Evolutionary conservation across 1,140 invertebrate genomes (phyloP), one percentile per base, ranked within the genome.

Genomic region (Aricia agestis): DNA sequence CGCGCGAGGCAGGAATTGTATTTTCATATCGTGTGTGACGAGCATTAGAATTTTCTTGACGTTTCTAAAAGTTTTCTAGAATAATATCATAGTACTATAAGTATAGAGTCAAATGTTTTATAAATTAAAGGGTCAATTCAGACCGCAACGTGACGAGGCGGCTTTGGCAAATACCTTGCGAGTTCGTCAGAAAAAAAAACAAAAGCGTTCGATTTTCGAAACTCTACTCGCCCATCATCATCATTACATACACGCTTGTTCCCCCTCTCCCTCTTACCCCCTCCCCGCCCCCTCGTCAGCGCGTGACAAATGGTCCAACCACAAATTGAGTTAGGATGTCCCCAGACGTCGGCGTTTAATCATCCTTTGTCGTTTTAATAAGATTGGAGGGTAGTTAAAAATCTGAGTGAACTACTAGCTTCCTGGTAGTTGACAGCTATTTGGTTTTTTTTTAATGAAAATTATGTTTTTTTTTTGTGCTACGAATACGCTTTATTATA

Each of bases 301-400:
- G 58, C 36, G 73, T 77, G 73, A 77, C 73, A 74, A 77, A 77
- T 77, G 73, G 71, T 74, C 41, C 42, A 70, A 72, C 71, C 73
- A 73, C 73, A 77, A 77, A 77, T 77, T 77, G 76, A 77, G 76
- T 77, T 77, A 70, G 68, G 66, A 72, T 72, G 70, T 69, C 71
- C 52, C 52, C 66, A 72, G 72, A 74, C 75, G 68, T 45, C 61
- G 58, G 69, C 72, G 66, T 70, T 76, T 74, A 67, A 74, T 74
- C 75, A 76, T 76, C 57, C 45, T 68, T 68, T 52, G 45, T 68
- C 57, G 42, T 42, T 5, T 52, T 19, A 68, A 52, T 31, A 68
- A 42, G 9, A 45, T 52, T 68, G 10, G 45, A 52, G 45, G 45
- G 45, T 15, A 52, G 45, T 52, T 52, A 52, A 52, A 52, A 52